Percentiles rank a stretch among this genome's conserved stretches.
Conservation (phyloP, 2,888 invertebrate species). For the Xestia c-nigrum region DNA sequence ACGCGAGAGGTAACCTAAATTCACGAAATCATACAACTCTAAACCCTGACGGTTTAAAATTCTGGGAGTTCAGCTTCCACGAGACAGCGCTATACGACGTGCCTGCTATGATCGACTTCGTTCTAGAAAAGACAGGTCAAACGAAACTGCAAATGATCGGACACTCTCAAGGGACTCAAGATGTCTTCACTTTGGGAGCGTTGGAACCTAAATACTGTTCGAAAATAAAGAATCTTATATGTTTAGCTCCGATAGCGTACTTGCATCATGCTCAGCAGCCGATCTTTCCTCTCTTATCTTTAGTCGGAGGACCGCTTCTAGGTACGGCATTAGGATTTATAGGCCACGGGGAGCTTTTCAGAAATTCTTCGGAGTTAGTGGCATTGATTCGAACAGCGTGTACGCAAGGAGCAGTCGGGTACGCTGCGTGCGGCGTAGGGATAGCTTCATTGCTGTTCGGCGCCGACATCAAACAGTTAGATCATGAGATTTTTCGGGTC, state of each 20-base stretch:
- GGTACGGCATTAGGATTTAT: neutral
- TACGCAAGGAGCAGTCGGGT: neutral
- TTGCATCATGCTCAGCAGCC: slow-evolving; percentile 18
- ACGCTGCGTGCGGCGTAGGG: neutral
- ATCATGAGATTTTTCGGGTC: neutral
- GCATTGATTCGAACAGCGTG: slow-evolving; percentile 7
- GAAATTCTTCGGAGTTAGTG: slow-evolving; percentile 20
- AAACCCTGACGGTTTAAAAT: neutral
- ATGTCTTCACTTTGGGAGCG: slow-evolving; percentile 2
- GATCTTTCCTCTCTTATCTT: slow-evolving; percentile 8
- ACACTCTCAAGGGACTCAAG: slow-evolving; percentile 30
- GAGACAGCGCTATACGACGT: slow-evolving; percentile 29
- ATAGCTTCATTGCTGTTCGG: neutral
- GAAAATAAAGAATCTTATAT: slow-evolving; percentile 27
- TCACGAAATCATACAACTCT: slow-evolving; percentile 23
- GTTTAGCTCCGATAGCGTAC: slow-evolving; percentile 30
- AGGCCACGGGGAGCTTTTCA: slow-evolving; percentile 19
- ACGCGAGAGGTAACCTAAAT: slow-evolving; percentile 22
- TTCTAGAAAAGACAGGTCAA: slow-evolving; percentile 44
- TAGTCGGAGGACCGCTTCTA: slow-evolving; percentile 6
- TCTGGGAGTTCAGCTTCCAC: slow-evolving; percentile 40
- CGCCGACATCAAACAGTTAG: slow-evolving; percentile 25
- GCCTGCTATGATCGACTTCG: slow-evolving; percentile 41
- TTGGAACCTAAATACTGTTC: slow-evolving; percentile 1
- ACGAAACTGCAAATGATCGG: slow-evolving; percentile 29